Evolutionary conservation across 2,888 invertebrate species (phyloP).

Genomic region (Tromatobia lineatoria): DNA sequence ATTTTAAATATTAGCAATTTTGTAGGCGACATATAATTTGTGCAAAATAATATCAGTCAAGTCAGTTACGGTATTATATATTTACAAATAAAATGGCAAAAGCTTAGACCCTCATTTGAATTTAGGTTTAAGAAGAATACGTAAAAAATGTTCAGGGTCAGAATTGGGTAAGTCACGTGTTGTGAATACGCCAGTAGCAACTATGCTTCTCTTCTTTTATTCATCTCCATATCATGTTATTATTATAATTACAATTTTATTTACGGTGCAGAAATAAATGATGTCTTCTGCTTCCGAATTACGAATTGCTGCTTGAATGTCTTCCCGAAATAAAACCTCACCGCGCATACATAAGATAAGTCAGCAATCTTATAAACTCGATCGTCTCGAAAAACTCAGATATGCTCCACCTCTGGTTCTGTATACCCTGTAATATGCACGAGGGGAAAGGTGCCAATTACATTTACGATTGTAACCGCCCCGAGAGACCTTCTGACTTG

Average conservation of each 20-base stretch:
- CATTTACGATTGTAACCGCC: conserved; percentile 39
- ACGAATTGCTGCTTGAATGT: conserved; percentile 24
- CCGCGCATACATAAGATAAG: neutral
- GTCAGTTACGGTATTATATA: no score
- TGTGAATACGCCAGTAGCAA: no score
- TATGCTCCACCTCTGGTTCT: neutral
- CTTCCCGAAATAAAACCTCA: neutral
- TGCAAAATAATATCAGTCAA: no score
- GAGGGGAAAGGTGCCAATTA: conserved; percentile 46
- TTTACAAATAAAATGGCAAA: no score
- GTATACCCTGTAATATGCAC: neutral
- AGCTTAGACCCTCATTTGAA: no score
- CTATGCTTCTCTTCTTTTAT: no score
- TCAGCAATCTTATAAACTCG: neutral
- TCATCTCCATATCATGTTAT: no score
- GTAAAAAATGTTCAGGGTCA: neutral
- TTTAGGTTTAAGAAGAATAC: neutral
- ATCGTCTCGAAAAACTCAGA: neutral
- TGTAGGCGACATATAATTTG: no score
- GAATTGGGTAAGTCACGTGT: neutral
- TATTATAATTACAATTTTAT: no score
- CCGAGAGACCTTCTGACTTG: neutral
- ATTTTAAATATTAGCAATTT: no score
- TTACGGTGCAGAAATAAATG: neutral
- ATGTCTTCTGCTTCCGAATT: conserved; percentile 45